Evolutionary conservation across 2,797 vertebrate genomes (phyloP).

Genomic region (Philypnodon macrostomus): DNA sequence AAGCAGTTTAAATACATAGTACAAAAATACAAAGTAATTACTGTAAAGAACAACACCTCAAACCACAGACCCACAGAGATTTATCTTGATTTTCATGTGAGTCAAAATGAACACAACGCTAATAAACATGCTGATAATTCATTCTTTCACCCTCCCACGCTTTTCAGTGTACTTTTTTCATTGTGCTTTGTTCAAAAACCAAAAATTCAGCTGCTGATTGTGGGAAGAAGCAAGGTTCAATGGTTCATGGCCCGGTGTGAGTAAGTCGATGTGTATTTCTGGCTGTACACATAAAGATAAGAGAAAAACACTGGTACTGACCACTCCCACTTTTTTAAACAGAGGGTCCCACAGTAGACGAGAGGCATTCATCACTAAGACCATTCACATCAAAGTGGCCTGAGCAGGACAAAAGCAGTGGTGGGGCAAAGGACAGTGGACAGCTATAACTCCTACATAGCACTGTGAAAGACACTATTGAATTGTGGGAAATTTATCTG

Average conservation of each 20-base stretch:
- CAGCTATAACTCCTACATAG: slow-evolving; percentile 50
- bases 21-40: too few species aligned
- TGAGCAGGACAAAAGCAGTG: slow-evolving; percentile 54
- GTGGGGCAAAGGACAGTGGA: slow-evolving; percentile 50
- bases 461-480: slow-evolving; percentile 27
- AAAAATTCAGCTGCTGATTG: slow-evolving; percentile 46
- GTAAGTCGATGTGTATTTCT: slow-evolving; percentile 28
- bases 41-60: too few species aligned
- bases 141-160: slow-evolving; percentile 34
- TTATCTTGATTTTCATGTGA: too few species aligned
- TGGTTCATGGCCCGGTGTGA: slow-evolving; percentile 31
- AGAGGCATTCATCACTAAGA: slow-evolving; percentile 61
- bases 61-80: too few species aligned
- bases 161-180: too few species aligned
- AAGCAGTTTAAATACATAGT: too few species aligned
- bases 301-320: slow-evolving; percentile 25
- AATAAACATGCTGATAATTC: too few species aligned
- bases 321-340: slow-evolving; percentile 30
- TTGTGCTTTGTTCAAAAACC: too few species aligned
- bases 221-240: slow-evolving; percentile 24
- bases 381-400: slow-evolving; percentile 63
- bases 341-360: slow-evolving; percentile 55
- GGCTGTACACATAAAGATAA: slow-evolving; percentile 61
- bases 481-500: slow-evolving; percentile 14
- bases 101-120: too few species aligned